These are phyloP conservation scores for Embiotoca jacksoni DNA, from an alignment of 2,113 vertebrate species.

Conservation along the genomic window DNA sequence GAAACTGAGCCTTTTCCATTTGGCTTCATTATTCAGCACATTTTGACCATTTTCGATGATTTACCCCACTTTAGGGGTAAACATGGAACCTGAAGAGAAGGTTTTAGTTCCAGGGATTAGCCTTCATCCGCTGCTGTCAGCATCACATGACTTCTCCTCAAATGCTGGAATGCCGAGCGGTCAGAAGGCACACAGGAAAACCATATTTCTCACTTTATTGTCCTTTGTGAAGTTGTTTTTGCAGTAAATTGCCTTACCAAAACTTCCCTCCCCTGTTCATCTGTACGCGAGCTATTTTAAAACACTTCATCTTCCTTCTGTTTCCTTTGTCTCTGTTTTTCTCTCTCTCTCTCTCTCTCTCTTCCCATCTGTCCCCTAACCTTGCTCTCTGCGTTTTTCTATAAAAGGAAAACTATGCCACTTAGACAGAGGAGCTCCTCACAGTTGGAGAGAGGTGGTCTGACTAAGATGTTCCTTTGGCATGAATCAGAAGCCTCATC, in stretches of 20 bases:
- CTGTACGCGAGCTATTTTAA: conserved; percentile 47
- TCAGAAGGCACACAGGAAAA: conserved; percentile 61
- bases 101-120: conserved; percentile 54
- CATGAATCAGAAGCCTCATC: conserved; percentile 22
- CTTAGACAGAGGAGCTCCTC: conserved; percentile 24
- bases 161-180: conserved; percentile 46
- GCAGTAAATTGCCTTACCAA: conserved; percentile 61
- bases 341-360: background rate
- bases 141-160: conserved; percentile 63
- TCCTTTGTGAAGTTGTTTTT: conserved; percentile 72
- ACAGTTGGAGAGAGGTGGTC: conserved; percentile 20
- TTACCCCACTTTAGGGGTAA: conserved; percentile 23
- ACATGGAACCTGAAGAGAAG: conserved; percentile 31
- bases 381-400: conserved; percentile 59
- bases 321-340: conserved; percentile 21
- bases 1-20: conserved; percentile 1
- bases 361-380: conserved; percentile 15
- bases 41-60: conserved; percentile 10
- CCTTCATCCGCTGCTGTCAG: conserved; percentile 51
- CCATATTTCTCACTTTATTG: conserved; percentile 71
- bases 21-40: background rate
- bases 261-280: conserved; percentile 50
- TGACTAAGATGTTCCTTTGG: conserved; percentile 36
- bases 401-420: conserved; percentile 82
- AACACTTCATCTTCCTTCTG: conserved; percentile 31